Conservation (phyloP, 1,140 invertebrate genomes). For the Drosophila bipectinata region DNA sequence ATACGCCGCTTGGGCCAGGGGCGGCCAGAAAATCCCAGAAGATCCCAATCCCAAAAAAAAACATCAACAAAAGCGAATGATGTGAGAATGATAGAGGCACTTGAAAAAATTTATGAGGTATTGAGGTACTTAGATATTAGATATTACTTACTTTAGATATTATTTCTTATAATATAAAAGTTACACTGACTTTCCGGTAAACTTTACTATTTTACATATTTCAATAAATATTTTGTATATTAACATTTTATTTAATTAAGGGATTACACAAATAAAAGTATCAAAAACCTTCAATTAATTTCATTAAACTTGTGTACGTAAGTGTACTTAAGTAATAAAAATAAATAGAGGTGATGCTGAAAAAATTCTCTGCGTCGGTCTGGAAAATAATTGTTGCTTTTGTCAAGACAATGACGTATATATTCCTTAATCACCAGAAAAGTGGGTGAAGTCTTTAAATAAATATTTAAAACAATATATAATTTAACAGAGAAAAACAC, state of each 20-base stretch:
- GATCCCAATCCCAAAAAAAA: neutral
- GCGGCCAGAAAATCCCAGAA: neutral
- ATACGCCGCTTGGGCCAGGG: constrained; percentile 55
- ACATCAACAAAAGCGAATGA: constrained; percentile 17
- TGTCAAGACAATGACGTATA: constrained; percentile 33
- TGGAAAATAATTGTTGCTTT: constrained; percentile 10
- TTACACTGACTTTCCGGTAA: no score
- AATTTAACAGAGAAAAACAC: neutral
- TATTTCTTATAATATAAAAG: no score
- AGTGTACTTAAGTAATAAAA: neutral
- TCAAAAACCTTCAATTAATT: no score
- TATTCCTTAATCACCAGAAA: constrained; percentile 3
- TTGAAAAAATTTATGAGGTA: constrained; percentile 6
- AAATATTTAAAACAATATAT: neutral
- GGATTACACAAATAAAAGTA: no score
- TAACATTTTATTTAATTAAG: neutral
- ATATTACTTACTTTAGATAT: no score
- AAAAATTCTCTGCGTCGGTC: neutral
- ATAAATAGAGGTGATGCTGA: constrained; percentile 13
- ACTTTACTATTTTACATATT: no score
- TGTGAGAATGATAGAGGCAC: constrained; percentile 38
- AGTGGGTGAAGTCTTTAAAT: constrained; percentile 10
- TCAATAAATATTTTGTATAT: no score
- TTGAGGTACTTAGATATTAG: no score
- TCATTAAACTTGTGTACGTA: neutral